Evolutionary conservation across 2,797 vertebrate species (phyloP).

Genomic region (Danio jaintianensis): DNA sequence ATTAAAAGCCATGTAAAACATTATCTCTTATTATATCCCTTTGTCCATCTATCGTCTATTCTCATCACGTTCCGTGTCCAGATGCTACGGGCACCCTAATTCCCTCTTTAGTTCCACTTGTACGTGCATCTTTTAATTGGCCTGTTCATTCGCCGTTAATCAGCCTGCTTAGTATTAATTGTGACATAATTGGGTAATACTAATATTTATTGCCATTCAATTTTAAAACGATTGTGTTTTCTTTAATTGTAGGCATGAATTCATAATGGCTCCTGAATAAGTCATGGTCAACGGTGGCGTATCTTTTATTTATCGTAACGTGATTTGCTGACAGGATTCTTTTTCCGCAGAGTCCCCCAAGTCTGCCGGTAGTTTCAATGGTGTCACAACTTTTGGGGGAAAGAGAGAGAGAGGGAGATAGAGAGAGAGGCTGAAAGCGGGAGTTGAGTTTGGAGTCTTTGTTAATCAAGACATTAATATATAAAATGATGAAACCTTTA

Average conservation of each 20-base stretch:
- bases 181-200: conserved; percentile 82
- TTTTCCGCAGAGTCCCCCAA: conserved; percentile 69
- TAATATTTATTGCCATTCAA: conserved; percentile 85
- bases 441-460: conserved; percentile 75
- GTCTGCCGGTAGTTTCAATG: conserved; percentile 76
- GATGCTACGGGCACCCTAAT: not conserved
- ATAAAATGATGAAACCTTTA: conserved; percentile 88
- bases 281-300: conserved; percentile 82
- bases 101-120: conserved; percentile 29
- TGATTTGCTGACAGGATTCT: conserved; percentile 81
- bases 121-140: conserved; percentile 28
- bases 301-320: conserved; percentile 82
- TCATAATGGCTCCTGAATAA: conserved; percentile 81
- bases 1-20: not conserved
- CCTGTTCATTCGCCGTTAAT: conserved; percentile 65
- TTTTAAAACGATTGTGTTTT: conserved; percentile 82
- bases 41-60: conserved; percentile 10
- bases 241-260: conserved; percentile 84
- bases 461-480: conserved; percentile 86
- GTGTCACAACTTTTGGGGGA: conserved; percentile 79
- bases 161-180: conserved; percentile 65
- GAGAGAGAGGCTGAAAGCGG: not conserved
- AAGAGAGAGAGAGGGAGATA: conserved; percentile 2
- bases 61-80: not conserved
- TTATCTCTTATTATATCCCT: not conserved